These are phyloP conservation scores for Limnephilus lunatus DNA, from an alignment of 2,888 invertebrate species.

Conservation along the genomic window DNA sequence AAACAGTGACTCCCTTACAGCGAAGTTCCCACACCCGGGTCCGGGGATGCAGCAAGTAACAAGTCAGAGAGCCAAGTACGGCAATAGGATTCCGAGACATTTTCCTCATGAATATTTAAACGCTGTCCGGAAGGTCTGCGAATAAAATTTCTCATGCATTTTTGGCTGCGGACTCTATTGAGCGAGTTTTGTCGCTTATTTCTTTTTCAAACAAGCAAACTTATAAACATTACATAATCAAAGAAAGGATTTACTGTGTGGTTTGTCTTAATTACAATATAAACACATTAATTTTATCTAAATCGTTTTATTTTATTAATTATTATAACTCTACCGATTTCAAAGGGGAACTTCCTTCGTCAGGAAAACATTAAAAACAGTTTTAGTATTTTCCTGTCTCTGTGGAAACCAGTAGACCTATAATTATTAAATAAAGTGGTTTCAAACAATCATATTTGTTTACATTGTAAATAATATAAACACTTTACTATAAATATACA, in stretches of 20 bases:
- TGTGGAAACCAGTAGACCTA: no score
- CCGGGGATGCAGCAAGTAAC: background rate
- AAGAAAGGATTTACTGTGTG: background rate
- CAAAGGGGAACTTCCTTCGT: no score
- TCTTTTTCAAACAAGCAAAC: background rate
- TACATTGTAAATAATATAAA: no score
- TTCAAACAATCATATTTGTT: no score
- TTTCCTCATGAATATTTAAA: conserved; percentile 58
- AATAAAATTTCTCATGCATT: conserved; percentile 45
- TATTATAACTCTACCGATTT: no score
- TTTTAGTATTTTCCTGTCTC: no score
- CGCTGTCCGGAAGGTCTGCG: conserved; percentile 22
- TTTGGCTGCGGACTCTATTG: conserved; percentile 41
- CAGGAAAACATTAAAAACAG: no score
- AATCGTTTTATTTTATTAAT: no score
- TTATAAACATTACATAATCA: background rate
- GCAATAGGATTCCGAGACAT: conserved; percentile 46
- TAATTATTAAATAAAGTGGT: no score
- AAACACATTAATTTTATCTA: no score
- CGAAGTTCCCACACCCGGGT: background rate
- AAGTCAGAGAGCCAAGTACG: background rate
- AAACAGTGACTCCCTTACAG: background rate
- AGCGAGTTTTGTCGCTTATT: background rate
- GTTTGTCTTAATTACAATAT: background rate
- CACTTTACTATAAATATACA: no score